A percentile compares a stretch with the other conserved stretches of the same genome.
Evolutionary conservation across 92 coral and sea anemone genomes (phyloP).

Genomic region (Nematostella vectensis): DNA sequence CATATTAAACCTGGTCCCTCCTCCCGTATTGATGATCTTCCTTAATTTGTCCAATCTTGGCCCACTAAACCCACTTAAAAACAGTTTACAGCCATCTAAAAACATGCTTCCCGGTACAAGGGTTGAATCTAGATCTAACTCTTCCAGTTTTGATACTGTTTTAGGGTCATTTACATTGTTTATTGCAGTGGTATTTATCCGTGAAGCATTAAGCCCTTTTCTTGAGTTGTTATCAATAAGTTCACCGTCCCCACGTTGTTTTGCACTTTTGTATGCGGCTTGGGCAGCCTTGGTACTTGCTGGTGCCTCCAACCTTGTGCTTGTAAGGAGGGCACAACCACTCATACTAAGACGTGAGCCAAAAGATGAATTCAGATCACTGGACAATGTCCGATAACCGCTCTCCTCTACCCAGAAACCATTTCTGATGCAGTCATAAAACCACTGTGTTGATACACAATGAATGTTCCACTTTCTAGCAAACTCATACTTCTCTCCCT

Average conservation of each 20-base stretch:
- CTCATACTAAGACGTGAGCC: conserved; percentile 41
- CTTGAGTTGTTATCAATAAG: conserved; percentile 29
- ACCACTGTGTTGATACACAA: conserved; percentile 82
- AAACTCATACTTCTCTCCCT: conserved; percentile 82
- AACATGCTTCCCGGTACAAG: conserved; percentile 72
- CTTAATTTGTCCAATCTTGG: conserved; percentile 60
- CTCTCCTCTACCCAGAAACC: conserved; percentile 84
- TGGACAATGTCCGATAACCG: conserved; percentile 43
- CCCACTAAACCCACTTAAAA: conserved; percentile 77
- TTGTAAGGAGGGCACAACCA: conserved; percentile 15
- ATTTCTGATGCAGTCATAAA: conserved; percentile 72
- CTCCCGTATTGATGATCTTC: conserved; percentile 79
- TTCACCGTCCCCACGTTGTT: conserved; percentile 62
- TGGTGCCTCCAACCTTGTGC: conserved; percentile 17
- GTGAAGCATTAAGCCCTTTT: conserved; percentile 8
- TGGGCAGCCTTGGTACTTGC: conserved; percentile 68
- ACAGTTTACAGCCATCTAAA: conserved; percentile 92
- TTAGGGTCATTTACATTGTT: conserved; percentile 17
- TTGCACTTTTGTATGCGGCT: conserved; percentile 85
- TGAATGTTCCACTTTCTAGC: conserved; percentile 85
- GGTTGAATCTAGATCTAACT: conserved; percentile 49
- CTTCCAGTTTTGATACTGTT: conserved; percentile 8
- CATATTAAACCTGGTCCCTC: conserved; percentile 91
- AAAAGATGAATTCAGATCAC: conserved; percentile 43
- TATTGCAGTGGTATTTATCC: background rate